Conservation (phyloP, 2,888 invertebrate genomes). For the Eustalomyia histrio region DNA sequence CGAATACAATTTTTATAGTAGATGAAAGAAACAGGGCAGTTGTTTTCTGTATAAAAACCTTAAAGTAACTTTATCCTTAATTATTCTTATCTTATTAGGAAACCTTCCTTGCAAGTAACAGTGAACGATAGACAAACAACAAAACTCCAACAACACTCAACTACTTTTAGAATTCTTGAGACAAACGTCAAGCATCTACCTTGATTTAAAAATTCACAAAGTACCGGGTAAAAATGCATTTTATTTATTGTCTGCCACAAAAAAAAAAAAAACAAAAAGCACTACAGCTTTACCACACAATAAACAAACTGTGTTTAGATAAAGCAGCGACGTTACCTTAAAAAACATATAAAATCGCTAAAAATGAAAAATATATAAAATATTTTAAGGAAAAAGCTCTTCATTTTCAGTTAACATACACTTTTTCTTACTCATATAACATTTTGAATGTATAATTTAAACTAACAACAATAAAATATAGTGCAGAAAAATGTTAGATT, state of each 20-base stretch:
- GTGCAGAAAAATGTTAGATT: slow-evolving; percentile 53
- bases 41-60: too few relatives aligned
- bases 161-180: slow-evolving; percentile 46
- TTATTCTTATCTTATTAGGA: too few relatives aligned
- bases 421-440: slow-evolving; percentile 30
- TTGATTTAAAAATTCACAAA: slow-evolving; percentile 40
- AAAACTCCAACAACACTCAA: slow-evolving; percentile 15
- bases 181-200: slow-evolving; percentile 53
- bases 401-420: slow-evolving; percentile 15
- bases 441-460: slow-evolving; percentile 52
- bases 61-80: too few relatives aligned
- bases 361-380: slow-evolving; percentile 40
- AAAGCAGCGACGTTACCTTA: slow-evolving; percentile 28
- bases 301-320: slow-evolving; percentile 46
- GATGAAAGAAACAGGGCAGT: too few relatives aligned
- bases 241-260: slow-evolving; percentile 61
- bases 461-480: slow-evolving; percentile 51
- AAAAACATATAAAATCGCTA: slow-evolving; percentile 18
- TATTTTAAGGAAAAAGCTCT: slow-evolving; percentile 54
- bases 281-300: slow-evolving; percentile 44
- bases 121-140: not conserved
- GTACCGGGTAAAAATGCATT: slow-evolving; percentile 40
- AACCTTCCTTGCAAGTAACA: slow-evolving; percentile 3
- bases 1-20: too few relatives aligned
- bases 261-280: slow-evolving; percentile 16